Base-by-base conservation (phyloP, 2,888 invertebrate genomes). In the Ectemnius continuus region DNA sequence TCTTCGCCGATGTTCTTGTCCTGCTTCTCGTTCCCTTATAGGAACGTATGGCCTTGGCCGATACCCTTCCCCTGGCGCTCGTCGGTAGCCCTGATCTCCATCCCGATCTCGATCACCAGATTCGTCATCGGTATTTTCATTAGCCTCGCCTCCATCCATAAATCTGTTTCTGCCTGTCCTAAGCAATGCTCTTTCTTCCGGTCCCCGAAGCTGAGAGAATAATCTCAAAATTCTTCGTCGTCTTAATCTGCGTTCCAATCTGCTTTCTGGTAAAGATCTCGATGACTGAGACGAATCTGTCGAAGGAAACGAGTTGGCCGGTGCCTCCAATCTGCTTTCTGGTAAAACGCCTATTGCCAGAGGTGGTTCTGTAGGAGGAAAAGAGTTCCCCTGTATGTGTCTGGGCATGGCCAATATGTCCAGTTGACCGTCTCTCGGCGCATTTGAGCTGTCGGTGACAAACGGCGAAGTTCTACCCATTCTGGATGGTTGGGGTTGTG, bases 401-500 rank as follows among this genome's bases (percentile, higher is more conserved):
- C 23, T 23, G 23, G 23, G 23, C 23, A 23, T 80, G 63, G 84
- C 5, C 11, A 8, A 8, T 36, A 11, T 36, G 11, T 36, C 79
- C 0, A 85, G 82, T 45, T 85, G 87, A 16, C 86, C 79, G 57
- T 85, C 82, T 61, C 87, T 85, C 0, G 87, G 80, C 11, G 85
- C 86, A 73, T 87, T 87, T 2, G 84, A 79, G 48, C 84, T 88
- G 58, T 88, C 89, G 20, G 89, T 87, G 3, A 88, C 79, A 47
- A 89, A 87, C 0, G 90, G 86, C 4, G 90, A 89, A 0, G 87
- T 87, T 64, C 88, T 86, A 8, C 85, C 86, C 2, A 87, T 84
- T 8, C 87, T 85, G 1, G 89, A 87, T 0, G 87, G 85, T 20
- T 86, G 86, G 0, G 88, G 86, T 28, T 86, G 88, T 4, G 86